These are phyloP conservation scores for Aviceda subcristata DNA, from an alignment of 2,113 vertebrate genomes.

Conservation along the genomic window DNA sequence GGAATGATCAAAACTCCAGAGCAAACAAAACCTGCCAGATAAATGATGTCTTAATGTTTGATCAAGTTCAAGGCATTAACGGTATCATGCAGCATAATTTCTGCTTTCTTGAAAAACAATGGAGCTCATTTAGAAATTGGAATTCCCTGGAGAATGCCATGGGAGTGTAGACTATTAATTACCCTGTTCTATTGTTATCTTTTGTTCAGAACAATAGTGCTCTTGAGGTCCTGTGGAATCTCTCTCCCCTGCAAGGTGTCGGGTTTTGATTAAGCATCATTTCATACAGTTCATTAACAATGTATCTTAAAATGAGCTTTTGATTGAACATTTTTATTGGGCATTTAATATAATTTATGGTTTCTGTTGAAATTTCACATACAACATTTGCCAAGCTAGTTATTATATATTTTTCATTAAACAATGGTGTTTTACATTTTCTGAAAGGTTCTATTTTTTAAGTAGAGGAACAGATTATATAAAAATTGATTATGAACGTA, in stretches of 20 bases:
- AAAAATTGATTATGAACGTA: constrained; percentile 64
- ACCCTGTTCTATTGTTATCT: constrained; percentile 67
- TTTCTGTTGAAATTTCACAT: constrained; percentile 72
- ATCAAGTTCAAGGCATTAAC: constrained; percentile 28
- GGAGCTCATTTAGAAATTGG: constrained; percentile 48
- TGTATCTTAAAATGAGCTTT: constrained; percentile 79
- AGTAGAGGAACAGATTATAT: background rate
- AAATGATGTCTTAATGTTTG: constrained; percentile 51
- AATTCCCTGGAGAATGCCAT: constrained; percentile 59
- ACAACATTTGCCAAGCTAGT: constrained; percentile 69
- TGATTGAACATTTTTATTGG: constrained; percentile 80
- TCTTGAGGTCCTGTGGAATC: constrained; percentile 64
- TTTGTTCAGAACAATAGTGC: constrained; percentile 73
- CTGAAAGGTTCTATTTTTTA: constrained; percentile 33
- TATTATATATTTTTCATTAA: constrained; percentile 70
- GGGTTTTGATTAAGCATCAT: constrained; percentile 77
- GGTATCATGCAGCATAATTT: constrained; percentile 19
- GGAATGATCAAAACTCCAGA: background rate
- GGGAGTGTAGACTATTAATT: constrained; percentile 71
- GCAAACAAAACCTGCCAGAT: constrained; percentile 20
- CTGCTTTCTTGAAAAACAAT: constrained; percentile 61
- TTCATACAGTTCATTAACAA: constrained; percentile 79
- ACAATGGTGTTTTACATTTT: constrained; percentile 46
- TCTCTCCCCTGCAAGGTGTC: constrained; percentile 56
- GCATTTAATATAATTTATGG: constrained; percentile 78